Evolutionary conservation across 2,797 vertebrate species (phyloP).

Genomic region (Scarus forsteni): DNA sequence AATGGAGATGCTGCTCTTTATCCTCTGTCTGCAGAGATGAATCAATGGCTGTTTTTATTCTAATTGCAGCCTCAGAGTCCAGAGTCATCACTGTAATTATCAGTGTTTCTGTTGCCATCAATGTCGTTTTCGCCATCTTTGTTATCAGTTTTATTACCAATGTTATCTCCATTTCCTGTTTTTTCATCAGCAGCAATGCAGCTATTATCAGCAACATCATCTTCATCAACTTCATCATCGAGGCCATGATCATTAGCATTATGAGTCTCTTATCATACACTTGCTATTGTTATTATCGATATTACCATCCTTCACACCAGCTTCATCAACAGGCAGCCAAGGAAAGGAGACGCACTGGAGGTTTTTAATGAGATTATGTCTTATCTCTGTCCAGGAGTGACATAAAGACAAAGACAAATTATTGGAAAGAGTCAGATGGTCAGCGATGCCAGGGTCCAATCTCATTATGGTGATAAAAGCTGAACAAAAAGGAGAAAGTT

Average conservation of each 20-base stretch:
- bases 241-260: conserved; percentile 60
- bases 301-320: conserved; percentile 51
- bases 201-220: conserved; percentile 46
- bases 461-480: conserved; percentile 56
- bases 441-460: conserved; percentile 57
- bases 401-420: conserved; percentile 68
- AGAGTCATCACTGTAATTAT: conserved; percentile 73
- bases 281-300: conserved; percentile 55
- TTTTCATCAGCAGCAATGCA: conserved; percentile 30
- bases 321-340: conserved; percentile 52
- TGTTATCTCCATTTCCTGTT: conserved; percentile 62
- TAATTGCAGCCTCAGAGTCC: conserved; percentile 67
- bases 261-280: conserved; percentile 60
- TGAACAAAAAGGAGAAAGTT: conserved; percentile 56
- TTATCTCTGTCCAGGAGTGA: conserved; percentile 55
- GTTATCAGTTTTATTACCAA: conserved; percentile 60
- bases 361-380: conserved; percentile 60
- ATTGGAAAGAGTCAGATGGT: conserved; percentile 53
- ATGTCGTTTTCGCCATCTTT: conserved; percentile 64
- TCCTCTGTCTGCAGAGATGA: conserved; percentile 67
- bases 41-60: conserved; percentile 75
- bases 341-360: conserved; percentile 45
- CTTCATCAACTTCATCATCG: conserved; percentile 48
- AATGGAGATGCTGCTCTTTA: conserved; percentile 67
- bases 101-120: conserved; percentile 55